Evolutionary conservation across 1,140 invertebrate genomes (phyloP), one percentile per base, ranked within the genome.

Genomic region (Apis dorsata): DNA sequence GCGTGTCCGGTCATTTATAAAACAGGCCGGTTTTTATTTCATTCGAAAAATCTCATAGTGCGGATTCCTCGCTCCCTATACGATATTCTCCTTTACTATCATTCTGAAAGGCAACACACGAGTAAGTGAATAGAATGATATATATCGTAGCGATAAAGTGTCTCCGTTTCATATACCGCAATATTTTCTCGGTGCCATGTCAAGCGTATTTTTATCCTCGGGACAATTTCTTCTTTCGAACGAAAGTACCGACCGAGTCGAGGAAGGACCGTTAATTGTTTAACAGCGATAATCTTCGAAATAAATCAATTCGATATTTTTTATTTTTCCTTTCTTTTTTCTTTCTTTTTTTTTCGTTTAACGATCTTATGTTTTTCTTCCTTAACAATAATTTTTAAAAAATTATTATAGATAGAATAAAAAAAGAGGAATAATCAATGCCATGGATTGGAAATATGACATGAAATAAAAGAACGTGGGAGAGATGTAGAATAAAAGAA

Each of bases 61-160:
- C 17, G 79, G n/a, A 81, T 81, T 51, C 70, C 24, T 60, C 77
- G 19, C 65, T 15, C 49, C 49, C 55, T 51, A 7, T 19, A 49
- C 60, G 51, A 74, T 69, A 60, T 69, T 77, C 24, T 53, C 24
- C 57, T 65, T 55, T 65, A n/a, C 60, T 12, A 63, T 81, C 70
- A 28, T 81, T 74, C 53, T 70, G 19, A 81, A 80, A 49, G 62
- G 69, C 79, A 57, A 66, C 77, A 51, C 70, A 19, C 71, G 79
- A 74, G 60, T 74, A 81, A 81, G 79, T 66, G 79, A 81, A 81
- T 81, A 74, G 79, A 74, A 79, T 68, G 74, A 79, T 79, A 83
- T 79, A 79, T 70, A 72, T 79, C 68, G 75, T 21, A 12, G 59
- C 75, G 59, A 83, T 79, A 79, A 83, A 77, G 73, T 66, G 80